Evolutionary conservation across 2,888 invertebrate genomes (phyloP).

Genomic region (Masnerella sp.): DNA sequence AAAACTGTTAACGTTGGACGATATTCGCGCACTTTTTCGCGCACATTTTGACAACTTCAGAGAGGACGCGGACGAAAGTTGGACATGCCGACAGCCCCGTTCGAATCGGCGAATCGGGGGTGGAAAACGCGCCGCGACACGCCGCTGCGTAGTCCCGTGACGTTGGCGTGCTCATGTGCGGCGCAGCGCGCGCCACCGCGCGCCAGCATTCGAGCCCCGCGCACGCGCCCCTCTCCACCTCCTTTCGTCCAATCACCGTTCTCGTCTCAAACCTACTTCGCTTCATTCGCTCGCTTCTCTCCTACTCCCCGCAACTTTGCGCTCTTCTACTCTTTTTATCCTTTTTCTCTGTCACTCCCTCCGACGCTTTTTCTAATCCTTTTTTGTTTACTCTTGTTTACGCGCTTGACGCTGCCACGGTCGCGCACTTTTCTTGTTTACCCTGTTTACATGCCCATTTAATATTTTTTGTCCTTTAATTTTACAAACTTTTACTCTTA

Average conservation of each 20-base stretch:
- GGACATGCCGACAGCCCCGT: conserved; percentile 24
- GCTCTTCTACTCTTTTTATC: not conserved
- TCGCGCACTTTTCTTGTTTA: no score
- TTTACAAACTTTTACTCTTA: no score
- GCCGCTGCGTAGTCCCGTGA: conserved; percentile 13
- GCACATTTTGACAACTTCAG: no score
- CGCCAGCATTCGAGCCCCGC: conserved; percentile 30
- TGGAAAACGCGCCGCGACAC: conserved; percentile 50
- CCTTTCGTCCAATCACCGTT: conserved; percentile 4
- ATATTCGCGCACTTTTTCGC: no score
- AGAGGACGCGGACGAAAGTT: conserved; percentile 5
- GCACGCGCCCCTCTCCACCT: conserved; percentile 29
- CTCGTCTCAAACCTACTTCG: conserved; percentile 40
- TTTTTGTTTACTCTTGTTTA: no score
- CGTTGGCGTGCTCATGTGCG: conserved; percentile 41
- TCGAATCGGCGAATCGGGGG: conserved; percentile 43
- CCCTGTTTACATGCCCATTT: no score
- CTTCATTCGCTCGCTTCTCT: not conserved
- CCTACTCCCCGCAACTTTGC: not conserved
- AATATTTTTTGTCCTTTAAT: no score
- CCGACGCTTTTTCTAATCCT: no score
- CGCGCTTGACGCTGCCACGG: no score
- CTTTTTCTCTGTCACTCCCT: no score
- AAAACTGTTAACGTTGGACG: no score
- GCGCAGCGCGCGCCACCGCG: no score